phyloP scores from a whole-genome alignment of 2,888 invertebrate species.

The Cryptocheilus praepositus region DNA sequence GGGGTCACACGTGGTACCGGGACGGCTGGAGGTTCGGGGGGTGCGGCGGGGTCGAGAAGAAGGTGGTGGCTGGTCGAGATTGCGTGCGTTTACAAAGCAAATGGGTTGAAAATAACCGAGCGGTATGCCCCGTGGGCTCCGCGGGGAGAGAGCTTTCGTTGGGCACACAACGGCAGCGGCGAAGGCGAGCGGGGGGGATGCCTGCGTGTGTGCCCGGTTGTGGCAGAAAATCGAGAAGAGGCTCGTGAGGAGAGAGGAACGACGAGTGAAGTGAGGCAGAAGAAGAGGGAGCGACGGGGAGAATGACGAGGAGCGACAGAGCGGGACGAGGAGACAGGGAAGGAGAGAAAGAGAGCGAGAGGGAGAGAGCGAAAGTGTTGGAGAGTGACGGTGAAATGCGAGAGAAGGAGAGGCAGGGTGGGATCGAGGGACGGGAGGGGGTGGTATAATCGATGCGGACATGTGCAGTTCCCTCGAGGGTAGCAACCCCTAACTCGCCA shows the following conservation, averaged over 20 bases:
- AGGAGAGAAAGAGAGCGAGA: neutral
- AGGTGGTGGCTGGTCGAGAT: constrained; percentile 60
- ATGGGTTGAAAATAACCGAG: constrained; percentile 74
- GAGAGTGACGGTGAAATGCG: constrained; percentile 17
- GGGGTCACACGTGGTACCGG: constrained; percentile 17
- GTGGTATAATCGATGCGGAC: constrained; percentile 74
- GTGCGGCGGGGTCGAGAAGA: no score
- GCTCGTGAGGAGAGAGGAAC: neutral
- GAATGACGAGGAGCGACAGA: neutral
- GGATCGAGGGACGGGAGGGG: constrained; percentile 53
- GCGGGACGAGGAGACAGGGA: constrained; percentile 4
- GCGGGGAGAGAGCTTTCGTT: constrained; percentile 50
- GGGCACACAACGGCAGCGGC: constrained; percentile 35
- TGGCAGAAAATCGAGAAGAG: constrained; percentile 2
- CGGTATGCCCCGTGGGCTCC: constrained; percentile 64
- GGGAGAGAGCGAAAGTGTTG: constrained; percentile 13
- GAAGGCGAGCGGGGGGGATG: constrained; percentile 26
- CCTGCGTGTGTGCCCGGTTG: neutral
- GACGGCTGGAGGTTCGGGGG: constrained; percentile 13
- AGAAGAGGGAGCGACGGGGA: constrained; percentile 14
- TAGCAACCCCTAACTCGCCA: constrained; percentile 75
- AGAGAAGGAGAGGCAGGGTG: constrained; percentile 9
- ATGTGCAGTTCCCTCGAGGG: constrained; percentile 74
- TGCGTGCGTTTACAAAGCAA: constrained; percentile 74
- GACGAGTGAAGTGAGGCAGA: constrained; percentile 19